Evolutionary conservation across 2,797 vertebrate species (phyloP), one percentile per base, ranked within the genome.

Genomic region (Protosalanx chinensis): DNA sequence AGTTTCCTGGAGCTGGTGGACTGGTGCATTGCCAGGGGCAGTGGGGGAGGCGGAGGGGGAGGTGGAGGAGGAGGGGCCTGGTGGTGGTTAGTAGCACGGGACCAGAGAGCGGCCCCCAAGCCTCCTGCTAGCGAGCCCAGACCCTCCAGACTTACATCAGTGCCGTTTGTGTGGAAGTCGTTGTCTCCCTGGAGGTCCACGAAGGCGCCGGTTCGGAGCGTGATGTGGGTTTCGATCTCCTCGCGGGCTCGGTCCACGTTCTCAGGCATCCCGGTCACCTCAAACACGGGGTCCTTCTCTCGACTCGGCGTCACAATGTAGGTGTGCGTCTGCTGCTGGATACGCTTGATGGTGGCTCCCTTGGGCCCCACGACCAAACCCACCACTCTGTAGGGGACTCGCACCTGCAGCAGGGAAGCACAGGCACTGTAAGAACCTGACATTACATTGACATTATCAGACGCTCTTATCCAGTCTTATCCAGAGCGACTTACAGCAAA

Each of bases 211-310:
- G 97, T 98, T 78, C 97, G 80, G 91, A 97, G 92, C 1, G 97
- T 97, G 90, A 99, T 99, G 91, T 99, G 97, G 0, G 96, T 97
- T 89, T 99, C 97, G 0, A 99, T 99, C 91, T 99, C 97, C 82
- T 98, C 97, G 0, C 97, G 87, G 0, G 97, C 97, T 0, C 97
- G 86, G 85, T 98, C 97, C 60, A 99, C 97, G 1, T 99, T 99
- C 88, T 99, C 97, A 0, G 97, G 97, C 97, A 99, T 99, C 15
- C 97, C 97, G 0, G 97, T 98, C 80, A 99, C 97, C 49, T 98
- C 97, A 0, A 99, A 98, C 76, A 98, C 95, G 0, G 97, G 97
- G 82, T 98, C 97, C 76, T 98, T 98, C 90, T 98, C 96, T 0
- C 97, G 92, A 71, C 96, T 97, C 0, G 97, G 97, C 0, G 97